Evolutionary conservation across 2,797 vertebrate genomes (phyloP), one percentile per base, ranked within the genome.

Genomic region (Enteromius mattozi): DNA sequence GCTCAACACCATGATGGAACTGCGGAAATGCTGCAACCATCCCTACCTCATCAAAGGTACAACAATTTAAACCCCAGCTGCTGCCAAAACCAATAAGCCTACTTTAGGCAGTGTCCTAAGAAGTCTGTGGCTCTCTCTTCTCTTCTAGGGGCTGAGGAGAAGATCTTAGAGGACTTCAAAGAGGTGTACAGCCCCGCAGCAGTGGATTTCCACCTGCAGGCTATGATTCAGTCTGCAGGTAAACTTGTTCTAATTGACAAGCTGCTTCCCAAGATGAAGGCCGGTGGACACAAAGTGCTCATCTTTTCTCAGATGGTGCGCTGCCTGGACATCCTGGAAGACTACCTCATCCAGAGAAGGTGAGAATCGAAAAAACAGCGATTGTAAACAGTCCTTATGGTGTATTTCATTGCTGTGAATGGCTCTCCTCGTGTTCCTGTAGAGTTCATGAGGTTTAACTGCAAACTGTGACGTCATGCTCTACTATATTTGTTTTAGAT

Each of bases 271-370:
- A 99, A 99, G 94, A 99, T 99, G 98, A 99, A 99, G 94, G 97
- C 97, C 8, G 98, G 98, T 56, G 98, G 98, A 65, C 98, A 99
- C 93, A 99, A 98, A 90, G 98, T 99, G 83, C 97, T 99, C 85
- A 98, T 99, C 91, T 99, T 99, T 93, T 99, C 98, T 89, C 98
- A 99, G 85, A 99, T 99, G 98, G 98, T 99, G 77, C 98, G 98
- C 90, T 99, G 98, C 89, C 95, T 99, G 86, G 98, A 99, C 94
- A 99, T 99, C 89, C 94, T 99, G 89, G 98, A 99, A 94, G 98
- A 99, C 94, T 99, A 99, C 92, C 98, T 99, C 91, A 98, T 99
- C 91, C 98, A 99, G 93, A 99, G 97, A 95, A 96, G 98, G 98
- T 99, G 89, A 35, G 27, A 37, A 51, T 56, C 1, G 2, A 19